phyloP scores from a whole-genome alignment of 2,113 vertebrate genomes.

The Forbesichthys papilliferus region DNA sequence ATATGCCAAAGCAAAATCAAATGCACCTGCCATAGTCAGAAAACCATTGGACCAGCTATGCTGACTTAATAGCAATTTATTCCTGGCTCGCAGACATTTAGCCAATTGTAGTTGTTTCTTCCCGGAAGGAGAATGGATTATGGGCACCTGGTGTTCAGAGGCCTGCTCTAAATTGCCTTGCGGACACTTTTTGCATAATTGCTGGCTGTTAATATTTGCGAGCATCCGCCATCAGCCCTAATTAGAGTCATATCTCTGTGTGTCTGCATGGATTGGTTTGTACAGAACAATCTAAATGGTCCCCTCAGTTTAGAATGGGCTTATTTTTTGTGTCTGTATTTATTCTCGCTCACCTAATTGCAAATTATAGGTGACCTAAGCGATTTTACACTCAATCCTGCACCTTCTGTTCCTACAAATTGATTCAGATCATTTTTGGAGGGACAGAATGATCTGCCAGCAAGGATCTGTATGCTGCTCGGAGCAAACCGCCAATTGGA shows the following conservation, averaged over 20 bases:
- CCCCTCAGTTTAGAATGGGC: slow-evolving; percentile 26
- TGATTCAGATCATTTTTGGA: no score
- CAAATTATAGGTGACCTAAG: slow-evolving; percentile 2
- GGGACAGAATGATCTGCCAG: no score
- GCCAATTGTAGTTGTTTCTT: slow-evolving; percentile 52
- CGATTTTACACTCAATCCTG: no score
- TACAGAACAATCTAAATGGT: slow-evolving; percentile 27
- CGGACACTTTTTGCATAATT: slow-evolving; percentile 52
- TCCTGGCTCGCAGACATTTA: slow-evolving; percentile 46
- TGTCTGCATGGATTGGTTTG: slow-evolving; percentile 37
- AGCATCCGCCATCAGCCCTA: slow-evolving; percentile 49
- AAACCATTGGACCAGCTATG: slow-evolving; percentile 7
- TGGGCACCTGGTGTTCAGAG: slow-evolving; percentile 47
- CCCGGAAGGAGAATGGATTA: slow-evolving; percentile 44
- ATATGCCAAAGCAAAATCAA: slow-evolving; percentile 10
- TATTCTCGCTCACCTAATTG: slow-evolving; percentile 25
- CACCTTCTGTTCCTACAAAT: no score
- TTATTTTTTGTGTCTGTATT: slow-evolving; percentile 32
- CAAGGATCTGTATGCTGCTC: no score
- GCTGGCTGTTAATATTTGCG: slow-evolving; percentile 51
- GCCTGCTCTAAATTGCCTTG: slow-evolving; percentile 45
- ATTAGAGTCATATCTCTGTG: slow-evolving; percentile 52
- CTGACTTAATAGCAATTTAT: slow-evolving; percentile 60
- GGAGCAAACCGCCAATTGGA: no score
- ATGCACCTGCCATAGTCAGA: slow-evolving; percentile 4